Base-by-base conservation (phyloP, 1,140 invertebrate genomes). In the Halyomorpha halys region DNA sequence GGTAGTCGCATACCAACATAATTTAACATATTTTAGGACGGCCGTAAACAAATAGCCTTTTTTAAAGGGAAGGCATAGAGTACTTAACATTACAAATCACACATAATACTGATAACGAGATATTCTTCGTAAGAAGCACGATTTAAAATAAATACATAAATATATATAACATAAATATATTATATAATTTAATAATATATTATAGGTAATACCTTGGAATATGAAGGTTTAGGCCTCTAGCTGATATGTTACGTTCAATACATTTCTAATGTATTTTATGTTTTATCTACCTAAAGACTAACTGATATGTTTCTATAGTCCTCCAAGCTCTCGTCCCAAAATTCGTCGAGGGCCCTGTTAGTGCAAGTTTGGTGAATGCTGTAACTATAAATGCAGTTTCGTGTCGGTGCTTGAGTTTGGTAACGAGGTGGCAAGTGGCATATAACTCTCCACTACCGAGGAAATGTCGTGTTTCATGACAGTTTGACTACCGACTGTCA, bases 31-130 rank as follows among this genome's bases (percentile, higher is more conserved):
- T 5, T 11, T 49, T 39, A 34, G 59, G 59, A 60, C 59, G 59
- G 59, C 34, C 18, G 16, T 60, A 60, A 60, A 60, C 19, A 60
- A 60, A 60, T 60, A 60, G 30, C 59, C 59, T 60, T 56, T 39
- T 56, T 56, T 56, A 6, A 56, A 25, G 53, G 53, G 23, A 56
- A 25, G 53, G 53, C 53, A 25, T 56, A 56, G 8, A 23, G 11
- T 39, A 56, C 19, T 23, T 56, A 56, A 8, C 9, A 25, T 56
- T 56, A 56, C 4, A 56, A 56, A 23, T 23, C 47, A 49, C 47
- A 49, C 34, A 49, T 49, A 19, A 49, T 49, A 49, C n/a, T 49
- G 21, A 49, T 49, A 49, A 49, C n/a, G n/a, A 19, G n/a, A 49
- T 21, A 19, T 21, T 49, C 21, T 49, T 18, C 47, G 11, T 19